These are phyloP conservation scores for Novumbra hubbsi DNA, from an alignment of 2,797 vertebrate genomes.

Conservation along the genomic window DNA sequence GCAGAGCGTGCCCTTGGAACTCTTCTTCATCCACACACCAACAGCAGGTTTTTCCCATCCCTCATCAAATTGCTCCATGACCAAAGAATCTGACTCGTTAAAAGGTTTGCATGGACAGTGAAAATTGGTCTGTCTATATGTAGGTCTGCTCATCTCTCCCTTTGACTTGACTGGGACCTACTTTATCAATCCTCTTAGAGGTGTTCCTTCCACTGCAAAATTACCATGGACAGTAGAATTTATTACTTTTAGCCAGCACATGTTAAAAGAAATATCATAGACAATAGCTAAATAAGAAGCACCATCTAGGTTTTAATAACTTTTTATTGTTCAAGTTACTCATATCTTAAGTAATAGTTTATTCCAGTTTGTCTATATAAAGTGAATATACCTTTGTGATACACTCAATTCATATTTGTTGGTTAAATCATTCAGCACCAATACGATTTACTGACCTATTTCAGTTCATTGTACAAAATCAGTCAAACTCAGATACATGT, in stretches of 20 bases:
- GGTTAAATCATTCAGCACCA: conserved; percentile 1
- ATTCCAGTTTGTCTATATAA: not conserved
- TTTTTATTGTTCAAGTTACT: not conserved
- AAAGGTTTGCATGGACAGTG: conserved; percentile 52
- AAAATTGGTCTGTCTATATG: conserved; percentile 59
- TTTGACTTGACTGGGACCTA: conserved; percentile 33
- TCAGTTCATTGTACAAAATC: not conserved
- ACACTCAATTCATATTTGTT: not conserved
- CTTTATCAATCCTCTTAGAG: conserved; percentile 37
- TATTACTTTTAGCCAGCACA: not conserved
- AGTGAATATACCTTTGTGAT: not conserved
- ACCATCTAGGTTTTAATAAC: not conserved
- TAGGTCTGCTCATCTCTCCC: conserved; percentile 54
- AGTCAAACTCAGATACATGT: not conserved
- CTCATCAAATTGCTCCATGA: conserved; percentile 19
- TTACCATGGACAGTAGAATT: conserved; percentile 21
- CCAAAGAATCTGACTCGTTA: conserved; percentile 33
- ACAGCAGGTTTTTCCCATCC: conserved; percentile 34
- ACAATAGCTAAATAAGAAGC: not conserved
- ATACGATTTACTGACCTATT: not conserved
- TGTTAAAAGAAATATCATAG: not conserved
- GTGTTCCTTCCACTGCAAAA: conserved; percentile 26
- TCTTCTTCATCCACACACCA: conserved; percentile 19
- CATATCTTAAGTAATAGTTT: not conserved
- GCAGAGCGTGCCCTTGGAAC: not conserved